Percentiles rank a stretch among this genome's conserved stretches.
Evolutionary conservation across 1,140 invertebrate genomes (phyloP).

Genomic region (Lethrus apterus): DNA sequence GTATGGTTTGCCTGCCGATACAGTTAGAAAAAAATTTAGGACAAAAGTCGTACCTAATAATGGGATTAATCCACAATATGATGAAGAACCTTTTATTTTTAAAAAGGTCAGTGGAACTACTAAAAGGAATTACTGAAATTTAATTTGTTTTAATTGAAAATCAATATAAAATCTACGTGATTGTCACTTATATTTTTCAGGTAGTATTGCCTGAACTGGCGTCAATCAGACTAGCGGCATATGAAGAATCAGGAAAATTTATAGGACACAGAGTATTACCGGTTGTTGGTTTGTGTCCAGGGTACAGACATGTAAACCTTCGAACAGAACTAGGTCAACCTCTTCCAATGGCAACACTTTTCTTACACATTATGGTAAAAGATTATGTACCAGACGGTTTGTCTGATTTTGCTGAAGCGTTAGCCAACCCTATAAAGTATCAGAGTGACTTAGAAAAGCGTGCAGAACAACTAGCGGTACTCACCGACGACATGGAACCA

Average conservation of each 20-base stretch:
- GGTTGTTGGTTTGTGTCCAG: conserved; percentile 91
- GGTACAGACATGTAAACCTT: conserved; percentile 81
- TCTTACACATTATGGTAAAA: conserved; percentile 89
- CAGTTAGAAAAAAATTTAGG: conserved; percentile 91
- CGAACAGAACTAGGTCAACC: conserved; percentile 93
- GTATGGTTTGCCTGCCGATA: conserved; percentile 98
- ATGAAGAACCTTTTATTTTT: conserved; percentile 96
- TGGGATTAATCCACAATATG: conserved; percentile 92
- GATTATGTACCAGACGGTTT: conserved; percentile 95
- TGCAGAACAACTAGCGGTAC: conserved; percentile 79
- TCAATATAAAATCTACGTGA: no score
- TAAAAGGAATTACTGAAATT: not conserved
- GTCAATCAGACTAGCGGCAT: conserved; percentile 89
- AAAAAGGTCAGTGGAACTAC: conserved; percentile 83
- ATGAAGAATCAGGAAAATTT: conserved; percentile 90
- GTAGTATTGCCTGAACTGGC: conserved; percentile 96
- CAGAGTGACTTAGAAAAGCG: conserved; percentile 90
- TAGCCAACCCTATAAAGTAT: conserved; percentile 96
- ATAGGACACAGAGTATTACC: conserved; percentile 95
- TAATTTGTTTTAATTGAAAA: not conserved
- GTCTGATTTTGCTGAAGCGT: conserved; percentile 89
- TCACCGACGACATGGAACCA: conserved; percentile 72
- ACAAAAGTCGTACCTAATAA: conserved; percentile 92
- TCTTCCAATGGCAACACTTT: conserved; percentile 78
- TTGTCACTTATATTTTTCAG: conserved; percentile 47